Percentiles rank a stretch among this genome's conserved stretches.
These are phyloP conservation scores for Myotis planiceps DNA, from an alignment of 2,797 vertebrate species.

Conservation along the genomic window DNA sequence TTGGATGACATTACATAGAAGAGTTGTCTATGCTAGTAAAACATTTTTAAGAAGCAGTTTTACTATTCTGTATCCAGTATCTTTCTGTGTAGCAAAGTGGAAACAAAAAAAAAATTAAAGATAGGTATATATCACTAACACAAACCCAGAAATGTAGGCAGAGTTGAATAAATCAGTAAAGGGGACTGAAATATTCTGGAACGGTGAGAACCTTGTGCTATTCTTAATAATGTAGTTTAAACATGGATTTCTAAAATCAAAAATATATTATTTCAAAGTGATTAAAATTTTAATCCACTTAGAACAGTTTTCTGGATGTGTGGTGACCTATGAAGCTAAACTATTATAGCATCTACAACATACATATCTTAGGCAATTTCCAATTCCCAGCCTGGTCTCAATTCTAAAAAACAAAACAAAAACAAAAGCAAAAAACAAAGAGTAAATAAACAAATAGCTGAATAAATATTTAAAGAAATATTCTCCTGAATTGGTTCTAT, in stretches of 20 bases:
- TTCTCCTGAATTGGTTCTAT: slow-evolving; percentile 69
- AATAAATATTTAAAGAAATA: background rate
- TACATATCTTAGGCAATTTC: slow-evolving; percentile 54
- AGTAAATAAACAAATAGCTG: background rate
- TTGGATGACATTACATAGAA: background rate
- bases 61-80: background rate
- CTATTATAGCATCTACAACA: background rate
- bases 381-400: background rate
- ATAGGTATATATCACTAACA: background rate
- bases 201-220: background rate
- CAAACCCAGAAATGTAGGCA: background rate
- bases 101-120: background rate
- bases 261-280: slow-evolving; percentile 64
- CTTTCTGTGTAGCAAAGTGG: background rate
- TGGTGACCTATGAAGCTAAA: background rate
- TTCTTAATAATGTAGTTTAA: slow-evolving; percentile 70
- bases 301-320: slow-evolving; percentile 56
- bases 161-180: background rate
- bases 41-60: background rate
- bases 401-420: background rate
- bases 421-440: background rate
- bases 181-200: background rate
- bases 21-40: background rate
- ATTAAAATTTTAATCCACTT: slow-evolving; percentile 50
- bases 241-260: slow-evolving; percentile 68